Percentiles rank a stretch among this genome's conserved stretches.
Evolutionary conservation across 2,113 vertebrate genomes (phyloP).

Genomic region (Serilophus lunatus): DNA sequence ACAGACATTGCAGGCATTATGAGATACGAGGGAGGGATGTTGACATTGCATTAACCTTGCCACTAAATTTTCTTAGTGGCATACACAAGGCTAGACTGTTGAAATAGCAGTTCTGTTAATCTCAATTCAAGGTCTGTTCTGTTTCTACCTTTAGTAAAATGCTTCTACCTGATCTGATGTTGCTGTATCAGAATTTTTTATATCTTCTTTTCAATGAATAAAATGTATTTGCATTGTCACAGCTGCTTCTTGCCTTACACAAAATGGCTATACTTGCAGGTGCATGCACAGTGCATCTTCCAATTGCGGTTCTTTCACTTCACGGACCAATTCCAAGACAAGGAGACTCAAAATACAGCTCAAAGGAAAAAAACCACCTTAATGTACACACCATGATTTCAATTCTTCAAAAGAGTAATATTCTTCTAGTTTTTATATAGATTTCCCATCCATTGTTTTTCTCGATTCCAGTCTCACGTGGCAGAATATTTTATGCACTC

Average conservation of each 20-base stretch:
- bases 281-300: neutral
- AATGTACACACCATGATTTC: neutral
- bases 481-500: neutral
- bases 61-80: neutral
- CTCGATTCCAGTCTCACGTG: neutral
- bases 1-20: neutral
- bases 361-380: neutral
- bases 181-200: neutral
- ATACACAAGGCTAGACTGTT: neutral
- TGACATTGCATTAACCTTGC: neutral
- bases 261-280: neutral
- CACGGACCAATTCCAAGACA: neutral
- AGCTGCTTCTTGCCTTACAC: neutral
- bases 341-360: neutral
- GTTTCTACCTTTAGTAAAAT: neutral
- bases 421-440: neutral
- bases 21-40: neutral
- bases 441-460: neutral
- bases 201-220: neutral
- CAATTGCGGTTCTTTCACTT: neutral
- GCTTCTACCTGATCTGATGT: neutral
- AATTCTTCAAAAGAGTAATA: neutral
- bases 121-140: neutral
- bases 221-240: neutral
- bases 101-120: neutral